Base-by-base conservation (phyloP, 1,140 invertebrate genomes). In the Papilio polyxenes region DNA sequence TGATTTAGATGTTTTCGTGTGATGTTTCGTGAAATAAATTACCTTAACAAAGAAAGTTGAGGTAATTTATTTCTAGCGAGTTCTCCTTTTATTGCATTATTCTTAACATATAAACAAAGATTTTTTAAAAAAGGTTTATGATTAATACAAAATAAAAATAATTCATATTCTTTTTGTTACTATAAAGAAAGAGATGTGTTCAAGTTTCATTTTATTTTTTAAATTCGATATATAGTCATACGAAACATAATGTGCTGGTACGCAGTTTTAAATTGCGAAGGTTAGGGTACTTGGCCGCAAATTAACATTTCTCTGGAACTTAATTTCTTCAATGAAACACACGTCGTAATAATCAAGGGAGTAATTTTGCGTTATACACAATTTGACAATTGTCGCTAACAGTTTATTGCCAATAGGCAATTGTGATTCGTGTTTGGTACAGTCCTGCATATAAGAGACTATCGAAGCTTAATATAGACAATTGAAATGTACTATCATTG, bases 1-100 rank as follows among this genome's bases (percentile, higher is more conserved):
- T 40, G 37, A 72, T 72, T 72, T 72, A 37, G 31, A 65, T 31
- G 65, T 72, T 72, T 72, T 72, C 65, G 11, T 72, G 31, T 72
- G 40, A 15, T 72, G 31, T 72, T 72, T 37, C n/a, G n/a, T n/a
- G n/a, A n/a, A n/a, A n/a, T n/a, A n/a, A n/a, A n/a, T n/a, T n/a
- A n/a, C n/a, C n/a, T n/a, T n/a, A n/a, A n/a, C n/a, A n/a, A n/a
- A n/a, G n/a, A n/a, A n/a, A n/a, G 10, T 37, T 72, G 40, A 72
- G 31, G 13, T 72, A 40, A 72, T 72, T 72, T 72, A 72, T 72
- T 72, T 37, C 23, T 72, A 72, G 31, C 13, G 62, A 31, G 62
- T 72, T 72, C 65, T 11, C 2, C 5, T 62, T 37, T 31, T 37
- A 10, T 23, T 72, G 31, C 31, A 37, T 72, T 15, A 9, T 65